A percentile compares a stretch with the other conserved stretches of the same genome.
phyloP scores from a whole-genome alignment of 1,140 invertebrate species.

The Drosophila melanica region DNA sequence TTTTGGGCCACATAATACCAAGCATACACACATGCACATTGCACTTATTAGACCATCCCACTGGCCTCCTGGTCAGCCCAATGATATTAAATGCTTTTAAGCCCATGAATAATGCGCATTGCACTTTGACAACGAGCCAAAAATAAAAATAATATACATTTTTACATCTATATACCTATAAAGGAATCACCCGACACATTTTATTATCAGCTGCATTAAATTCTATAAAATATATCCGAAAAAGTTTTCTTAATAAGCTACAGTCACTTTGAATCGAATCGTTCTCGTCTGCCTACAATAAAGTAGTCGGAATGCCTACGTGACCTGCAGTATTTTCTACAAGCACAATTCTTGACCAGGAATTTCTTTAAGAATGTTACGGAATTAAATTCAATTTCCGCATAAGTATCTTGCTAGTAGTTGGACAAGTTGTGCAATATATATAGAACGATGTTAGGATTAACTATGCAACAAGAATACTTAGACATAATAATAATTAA shows the following conservation, averaged over 20 bases:
- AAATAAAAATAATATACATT: conserved; percentile 1
- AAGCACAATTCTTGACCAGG: conserved; percentile 42
- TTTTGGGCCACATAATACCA: conserved; percentile 49
- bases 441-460: too few relatives aligned
- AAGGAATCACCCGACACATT: conserved; percentile 52
- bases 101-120: conserved; percentile 71
- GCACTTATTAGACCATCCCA: conserved; percentile 52
- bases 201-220: conserved; percentile 78
- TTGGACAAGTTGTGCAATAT: not conserved
- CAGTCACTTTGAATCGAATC: conserved; percentile 16
- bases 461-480: too few relatives aligned
- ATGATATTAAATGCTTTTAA: conserved; percentile 69
- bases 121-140: conserved; percentile 53
- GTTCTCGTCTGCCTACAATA: conserved; percentile 45
- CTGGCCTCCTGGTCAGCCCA: not conserved
- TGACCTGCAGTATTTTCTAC: conserved; percentile 20
- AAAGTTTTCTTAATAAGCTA: conserved; percentile 47
- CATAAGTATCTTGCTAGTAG: not conserved
- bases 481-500: too few relatives aligned
- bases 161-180: conserved; percentile 5
- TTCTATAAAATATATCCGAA: conserved; percentile 70
- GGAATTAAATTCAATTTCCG: conserved; percentile 13
- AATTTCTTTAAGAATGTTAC: conserved; percentile 26
- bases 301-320: conserved; percentile 29
- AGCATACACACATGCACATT: conserved; percentile 51